A percentile compares a stretch with the other conserved stretches of the same genome.
Conservation (phyloP, 2,888 invertebrate genomes). For the Lottia gigantea region DNA sequence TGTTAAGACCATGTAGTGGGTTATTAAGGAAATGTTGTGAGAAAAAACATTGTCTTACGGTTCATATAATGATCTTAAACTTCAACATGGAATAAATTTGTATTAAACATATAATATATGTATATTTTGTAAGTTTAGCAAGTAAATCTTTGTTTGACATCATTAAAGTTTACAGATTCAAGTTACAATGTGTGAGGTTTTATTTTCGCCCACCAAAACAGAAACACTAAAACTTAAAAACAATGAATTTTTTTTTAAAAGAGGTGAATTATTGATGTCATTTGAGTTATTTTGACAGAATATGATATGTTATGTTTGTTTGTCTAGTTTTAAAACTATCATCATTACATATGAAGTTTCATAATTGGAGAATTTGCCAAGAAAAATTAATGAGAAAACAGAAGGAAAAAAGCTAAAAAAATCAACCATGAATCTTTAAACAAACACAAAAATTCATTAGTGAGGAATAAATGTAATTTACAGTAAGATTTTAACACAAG, state of each 20-base stretch:
- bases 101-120: no score
- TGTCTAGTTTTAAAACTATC: conserved; percentile 11
- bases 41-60: no score
- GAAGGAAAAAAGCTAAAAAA: conserved; percentile 9
- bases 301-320: conserved; percentile 7
- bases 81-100: no score
- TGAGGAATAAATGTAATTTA: conserved; percentile 8
- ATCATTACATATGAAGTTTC: conserved; percentile 11
- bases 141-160: no score
- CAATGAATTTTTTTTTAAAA: conserved; percentile 1
- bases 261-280: conserved; percentile 1
- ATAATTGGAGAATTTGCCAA: conserved; percentile 6
- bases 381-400: conserved; percentile 10
- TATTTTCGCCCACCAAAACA: no score
- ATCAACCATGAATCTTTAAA: conserved; percentile 11
- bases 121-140: no score
- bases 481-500: conserved; percentile 6
- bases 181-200: no score
- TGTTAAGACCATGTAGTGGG: no score
- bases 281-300: conserved; percentile 7
- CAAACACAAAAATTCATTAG: conserved; percentile 9
- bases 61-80: no score
- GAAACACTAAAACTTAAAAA: neutral
- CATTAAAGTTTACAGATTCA: no score
- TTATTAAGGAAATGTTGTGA: no score